phyloP scores from a whole-genome alignment of 2,888 invertebrate species.

The Rhagonycha lutea region DNA sequence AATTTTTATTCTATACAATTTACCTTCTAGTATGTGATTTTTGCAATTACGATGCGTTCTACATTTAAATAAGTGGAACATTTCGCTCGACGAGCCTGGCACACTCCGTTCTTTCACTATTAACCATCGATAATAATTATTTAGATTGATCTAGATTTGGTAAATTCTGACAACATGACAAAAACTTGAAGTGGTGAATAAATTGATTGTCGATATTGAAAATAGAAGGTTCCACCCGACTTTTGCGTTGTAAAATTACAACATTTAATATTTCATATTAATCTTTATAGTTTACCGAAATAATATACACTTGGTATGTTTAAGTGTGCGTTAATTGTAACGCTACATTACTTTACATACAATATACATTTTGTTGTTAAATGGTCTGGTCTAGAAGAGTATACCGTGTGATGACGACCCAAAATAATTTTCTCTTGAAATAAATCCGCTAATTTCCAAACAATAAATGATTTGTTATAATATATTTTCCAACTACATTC shows the following conservation, averaged over 20 bases:
- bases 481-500: not conserved
- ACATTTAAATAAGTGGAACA: slow-evolving; percentile 24
- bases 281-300: not conserved
- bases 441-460: not conserved
- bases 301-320: not conserved
- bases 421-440: not conserved
- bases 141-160: not conserved
- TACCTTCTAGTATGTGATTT: not conserved
- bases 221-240: not conserved
- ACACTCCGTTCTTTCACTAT: slow-evolving; percentile 6
- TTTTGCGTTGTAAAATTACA: not conserved
- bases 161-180: not conserved
- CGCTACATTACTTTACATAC: not conserved
- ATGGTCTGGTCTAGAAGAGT: not conserved
- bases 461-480: not conserved
- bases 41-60: slow-evolving; percentile 10
- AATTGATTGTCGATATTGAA: not conserved
- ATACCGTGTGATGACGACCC: not conserved
- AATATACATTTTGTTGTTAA: not conserved
- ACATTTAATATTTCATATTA: not conserved
- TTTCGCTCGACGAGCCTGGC: slow-evolving; percentile 7
- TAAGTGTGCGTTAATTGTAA: not conserved
- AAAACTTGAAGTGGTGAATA: not conserved
- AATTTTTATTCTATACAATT: not conserved
- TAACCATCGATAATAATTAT: not conserved